Evolutionary conservation across 1,140 invertebrate species (phyloP), one percentile per base, ranked within the genome.

Genomic region (Armadillidium nasatum): DNA sequence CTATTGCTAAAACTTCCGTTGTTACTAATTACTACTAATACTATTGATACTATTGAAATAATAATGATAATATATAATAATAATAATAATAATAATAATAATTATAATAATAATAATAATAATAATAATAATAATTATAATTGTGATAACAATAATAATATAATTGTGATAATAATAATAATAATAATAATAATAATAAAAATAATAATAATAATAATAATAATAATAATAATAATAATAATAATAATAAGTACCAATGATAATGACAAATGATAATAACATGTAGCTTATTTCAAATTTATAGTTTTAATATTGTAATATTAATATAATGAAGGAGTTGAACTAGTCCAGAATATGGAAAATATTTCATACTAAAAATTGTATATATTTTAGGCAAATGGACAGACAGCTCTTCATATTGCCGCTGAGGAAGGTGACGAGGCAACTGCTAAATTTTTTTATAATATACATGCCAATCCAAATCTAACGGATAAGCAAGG

Each of bases 361-460:
- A 33, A 33, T 1, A 33, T 33, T 33, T 3, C 2, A 33, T 6
- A 6, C 2, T 33, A 33, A 33, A 33, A 33, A 15, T 70, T 10
- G 33, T 70, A 15, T 23, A 15, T 44, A 45, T 72, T 44, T 15
- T 83, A 92, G 91, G 90, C 92, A 0, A 91, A 95, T 72, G 96
- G 96, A 0, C 93, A 96, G 85, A 98, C 96, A 0, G 88, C 95
- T 0, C 84, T 99, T 21, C 97, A 99, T 82, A 93, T 99, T 73
- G 94, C 95, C 0, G 94, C 96, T 13, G 93, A 92, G 10, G 93
- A 96, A 83, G 96, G 96, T 3, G 96, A 99, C 84, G 96, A 98
- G 83, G 88, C 89, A 0, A 86, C 98, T 50, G 91, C 99, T 0
- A 98, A 98, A 85, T 96, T 96, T 85, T 94, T 99, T 83, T 97